Evolutionary conservation across 2,888 invertebrate species (phyloP), one percentile per base, ranked within the genome.

Genomic region (Macaria liturata): DNA sequence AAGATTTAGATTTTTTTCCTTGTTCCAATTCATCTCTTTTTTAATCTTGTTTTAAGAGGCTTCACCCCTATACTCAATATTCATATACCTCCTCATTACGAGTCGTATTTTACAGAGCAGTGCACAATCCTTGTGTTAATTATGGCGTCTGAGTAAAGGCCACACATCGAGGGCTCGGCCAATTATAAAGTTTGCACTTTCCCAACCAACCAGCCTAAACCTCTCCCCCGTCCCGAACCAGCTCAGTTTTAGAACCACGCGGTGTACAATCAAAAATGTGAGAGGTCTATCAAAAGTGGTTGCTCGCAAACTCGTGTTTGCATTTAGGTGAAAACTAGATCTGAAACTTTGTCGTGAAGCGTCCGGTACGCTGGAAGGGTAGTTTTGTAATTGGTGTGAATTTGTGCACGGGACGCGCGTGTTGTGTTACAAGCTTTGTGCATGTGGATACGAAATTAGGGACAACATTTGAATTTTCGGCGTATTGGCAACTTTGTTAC

Each of bases 141-240:
- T 86, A 88, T 81, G 67, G 68, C 72, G n/a, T 40, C 57, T 75
- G 75, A 75, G 62, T 61, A 70, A 80, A 78, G 81, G 74, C 78
- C 79, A 78, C 78, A 76, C 81, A 84, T 85, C 72, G 80, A 76
- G 83, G 81, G 85, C 78, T 84, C 80, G 81, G 81, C 87, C 88
- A 90, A 89, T 89, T 90, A 90, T 86, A 89, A 89, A 89, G 84
- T 90, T 90, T 83, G 78, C 74, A 71, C 69, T 70, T 67, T 69
- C 57, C 57, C 61, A 37, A 37, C 34, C 34, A 37, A 69, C 87
- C 83, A 83, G 52, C 69, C 56, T 64, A 42, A 82, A 80, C 51
- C 81, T 64, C 53, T 51, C 37, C 40, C 39, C 46, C 63, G 54
- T 62, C 50, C 44, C 37, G 40, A 37, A 9, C 8, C 9, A 50